Evolutionary conservation across 2,888 invertebrate genomes (phyloP).

Genomic region (Onthophagus sagittarius): DNA sequence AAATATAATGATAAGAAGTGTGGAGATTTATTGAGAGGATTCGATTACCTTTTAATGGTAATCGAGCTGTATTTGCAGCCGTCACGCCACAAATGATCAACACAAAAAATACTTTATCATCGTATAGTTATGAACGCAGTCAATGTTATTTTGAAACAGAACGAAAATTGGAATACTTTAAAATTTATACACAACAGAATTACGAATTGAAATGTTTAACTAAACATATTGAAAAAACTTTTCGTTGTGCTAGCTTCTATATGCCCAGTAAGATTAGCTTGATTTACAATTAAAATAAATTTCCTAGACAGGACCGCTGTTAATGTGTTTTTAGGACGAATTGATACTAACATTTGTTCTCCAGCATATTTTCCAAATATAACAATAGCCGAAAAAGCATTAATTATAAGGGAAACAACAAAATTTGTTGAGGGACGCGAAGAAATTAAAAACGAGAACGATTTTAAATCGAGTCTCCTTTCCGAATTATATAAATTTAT

Average conservation of each 20-base stretch:
- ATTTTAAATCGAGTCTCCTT: too few relatives aligned
- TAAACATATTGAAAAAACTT: slow-evolving; percentile 59
- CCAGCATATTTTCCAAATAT: slow-evolving; percentile 55
- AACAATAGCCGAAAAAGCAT: slow-evolving; percentile 55
- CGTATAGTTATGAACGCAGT: slow-evolving; percentile 61
- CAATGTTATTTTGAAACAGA: slow-evolving; percentile 68
- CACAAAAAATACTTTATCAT: too few relatives aligned
- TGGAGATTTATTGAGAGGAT: slow-evolving; percentile 64
- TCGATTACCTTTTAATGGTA: slow-evolving; percentile 63
- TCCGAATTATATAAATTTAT: too few relatives aligned
- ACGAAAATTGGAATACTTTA: slow-evolving; percentile 60
- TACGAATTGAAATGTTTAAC: slow-evolving; percentile 70
- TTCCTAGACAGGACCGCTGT: too few relatives aligned
- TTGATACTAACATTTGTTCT: too few relatives aligned
- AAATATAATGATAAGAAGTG: slow-evolving; percentile 61
- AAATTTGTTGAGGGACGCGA: slow-evolving; percentile 14
- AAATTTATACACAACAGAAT: too few relatives aligned
- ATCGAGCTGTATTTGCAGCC: slow-evolving; percentile 67
- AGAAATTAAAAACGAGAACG: slow-evolving; percentile 2
- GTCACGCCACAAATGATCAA: slow-evolving; percentile 75
- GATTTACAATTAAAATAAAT: too few relatives aligned
- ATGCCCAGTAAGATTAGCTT: too few relatives aligned
- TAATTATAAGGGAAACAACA: slow-evolving; percentile 15
- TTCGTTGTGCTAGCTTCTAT: slow-evolving; percentile 67
- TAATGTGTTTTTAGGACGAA: too few relatives aligned